phyloP scores from a whole-genome alignment of 2,888 invertebrate genomes.

The Xestia rhomboidea region DNA sequence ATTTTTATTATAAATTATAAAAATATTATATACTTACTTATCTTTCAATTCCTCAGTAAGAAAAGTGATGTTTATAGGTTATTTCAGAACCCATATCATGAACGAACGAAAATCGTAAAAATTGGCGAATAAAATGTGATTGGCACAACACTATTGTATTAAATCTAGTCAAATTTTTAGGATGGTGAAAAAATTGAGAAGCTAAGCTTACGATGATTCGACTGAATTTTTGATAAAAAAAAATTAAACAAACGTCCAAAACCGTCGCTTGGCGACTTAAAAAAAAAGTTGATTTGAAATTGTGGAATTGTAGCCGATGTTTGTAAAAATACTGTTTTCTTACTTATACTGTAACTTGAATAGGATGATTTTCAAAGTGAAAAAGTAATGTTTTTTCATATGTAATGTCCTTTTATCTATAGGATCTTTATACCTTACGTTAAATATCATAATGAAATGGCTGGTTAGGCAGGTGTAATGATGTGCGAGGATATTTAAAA shows the following conservation, averaged over 20 bases:
- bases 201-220: conserved; percentile 85
- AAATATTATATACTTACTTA: conserved; percentile 76
- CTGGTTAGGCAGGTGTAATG: conserved; percentile 89
- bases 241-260: conserved; percentile 85
- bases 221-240: conserved; percentile 86
- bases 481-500: conserved; percentile 90
- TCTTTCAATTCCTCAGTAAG: conserved; percentile 86
- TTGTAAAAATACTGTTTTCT: conserved; percentile 76
- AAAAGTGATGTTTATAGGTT: conserved; percentile 79
- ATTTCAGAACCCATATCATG: conserved; percentile 72
- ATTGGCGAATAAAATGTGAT: conserved; percentile 83
- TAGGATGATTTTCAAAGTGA: conserved; percentile 81
- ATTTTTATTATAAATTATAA: conserved; percentile 80
- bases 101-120: conserved; percentile 68
- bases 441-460: conserved; percentile 87
- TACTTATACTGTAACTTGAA: conserved; percentile 83
- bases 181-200: conserved; percentile 76
- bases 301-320: conserved; percentile 87
- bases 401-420: conserved; percentile 87
- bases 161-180: conserved; percentile 90
- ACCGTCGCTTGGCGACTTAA: conserved; percentile 86
- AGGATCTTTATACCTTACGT: conserved; percentile 89
- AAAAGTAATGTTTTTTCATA: conserved; percentile 80
- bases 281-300: conserved; percentile 84
- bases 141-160: conserved; percentile 84